phyloP scores from a whole-genome alignment of 1,140 invertebrate species.

The Nixonia krombeini region DNA sequence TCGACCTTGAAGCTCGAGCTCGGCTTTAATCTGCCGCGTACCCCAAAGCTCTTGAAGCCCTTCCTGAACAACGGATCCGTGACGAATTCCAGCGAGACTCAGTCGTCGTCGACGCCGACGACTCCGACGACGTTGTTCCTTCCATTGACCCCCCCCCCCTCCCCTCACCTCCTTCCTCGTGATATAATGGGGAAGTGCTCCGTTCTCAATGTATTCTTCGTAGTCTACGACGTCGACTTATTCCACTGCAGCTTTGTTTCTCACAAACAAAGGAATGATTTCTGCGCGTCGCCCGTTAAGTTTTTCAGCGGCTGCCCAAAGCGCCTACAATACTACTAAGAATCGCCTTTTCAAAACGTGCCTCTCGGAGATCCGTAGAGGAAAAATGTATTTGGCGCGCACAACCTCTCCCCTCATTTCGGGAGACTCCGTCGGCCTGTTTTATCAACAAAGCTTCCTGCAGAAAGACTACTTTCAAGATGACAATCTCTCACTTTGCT shows the following conservation, averaged over 20 bases:
- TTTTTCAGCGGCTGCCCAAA: constrained; percentile 1
- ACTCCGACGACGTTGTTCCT: no score
- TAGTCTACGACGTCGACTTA: constrained; percentile 29
- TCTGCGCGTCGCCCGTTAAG: constrained; percentile 6
- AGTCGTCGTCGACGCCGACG: constrained; percentile 7
- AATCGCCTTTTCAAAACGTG: neutral
- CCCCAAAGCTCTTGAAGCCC: constrained; percentile 1
- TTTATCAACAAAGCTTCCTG: no score
- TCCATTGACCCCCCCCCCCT: constrained; percentile 7
- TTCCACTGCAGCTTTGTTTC: constrained; percentile 41
- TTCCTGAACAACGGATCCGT: neutral
- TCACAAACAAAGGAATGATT: constrained; percentile 37
- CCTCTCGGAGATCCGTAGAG: no score
- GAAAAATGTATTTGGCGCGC: no score
- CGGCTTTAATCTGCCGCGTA: constrained; percentile 2
- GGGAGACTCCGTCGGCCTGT: no score
- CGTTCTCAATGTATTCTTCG: constrained; percentile 10
- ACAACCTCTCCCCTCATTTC: no score
- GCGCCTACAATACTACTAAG: neutral
- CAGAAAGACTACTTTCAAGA: no score
- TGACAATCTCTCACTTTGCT: no score
- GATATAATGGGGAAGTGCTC: constrained; percentile 36
- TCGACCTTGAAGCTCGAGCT: constrained; percentile 33
- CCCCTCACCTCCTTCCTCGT: constrained; percentile 19
- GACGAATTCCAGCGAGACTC: constrained; percentile 6